Evolutionary conservation across 2,797 vertebrate genomes (phyloP), one percentile per base, ranked within the genome.

Genomic region (Ptychobarbus kaznakovi): DNA sequence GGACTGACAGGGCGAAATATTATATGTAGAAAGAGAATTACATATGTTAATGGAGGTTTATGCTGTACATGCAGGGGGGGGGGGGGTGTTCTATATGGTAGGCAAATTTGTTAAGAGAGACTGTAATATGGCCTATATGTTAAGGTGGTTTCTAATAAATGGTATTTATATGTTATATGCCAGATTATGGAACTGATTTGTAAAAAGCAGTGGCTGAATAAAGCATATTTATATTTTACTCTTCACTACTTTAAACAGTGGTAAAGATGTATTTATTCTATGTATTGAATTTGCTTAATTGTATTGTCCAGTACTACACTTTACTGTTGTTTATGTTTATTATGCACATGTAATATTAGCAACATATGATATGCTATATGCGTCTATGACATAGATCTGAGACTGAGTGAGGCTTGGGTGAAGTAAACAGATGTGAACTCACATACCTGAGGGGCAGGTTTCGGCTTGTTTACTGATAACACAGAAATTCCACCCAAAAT

Each of bases 401-500:
- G 46, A 25, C 8, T 16, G 10, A 61, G 56, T 56, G 42, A 73
- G n/a, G 25, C 46, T 61, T 25, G 44, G 74, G 46, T 81, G 44
- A 74, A 73, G 84, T 40, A 75, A 51, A 93, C 89, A 93, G 87
- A 90, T 74, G 87, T 85, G 82, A 68, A 83, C 82, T 91, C 92
- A 89, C 92, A 85, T 28, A 86, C 92, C 91, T 81, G 66, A 89
- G 89, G 92, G 89, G 88, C 95, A 92, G 91, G 94, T 94, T 91
- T 86, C 44, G 89, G 86, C 94, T 93, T 32, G 93, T 94, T 89
- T 74, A 75, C n/a, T 35, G 81, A 92, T 90, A 92, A 63, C 85
- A 90, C 86, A 92, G 79, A 92, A 93, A 93, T 94, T 90, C 93
- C 73, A n/a, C 4, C 20, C 51, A 49, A 76, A 84, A 69, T 40